Conservation (phyloP, 1,140 invertebrate species). For the Anoplolepis gracilipes region DNA sequence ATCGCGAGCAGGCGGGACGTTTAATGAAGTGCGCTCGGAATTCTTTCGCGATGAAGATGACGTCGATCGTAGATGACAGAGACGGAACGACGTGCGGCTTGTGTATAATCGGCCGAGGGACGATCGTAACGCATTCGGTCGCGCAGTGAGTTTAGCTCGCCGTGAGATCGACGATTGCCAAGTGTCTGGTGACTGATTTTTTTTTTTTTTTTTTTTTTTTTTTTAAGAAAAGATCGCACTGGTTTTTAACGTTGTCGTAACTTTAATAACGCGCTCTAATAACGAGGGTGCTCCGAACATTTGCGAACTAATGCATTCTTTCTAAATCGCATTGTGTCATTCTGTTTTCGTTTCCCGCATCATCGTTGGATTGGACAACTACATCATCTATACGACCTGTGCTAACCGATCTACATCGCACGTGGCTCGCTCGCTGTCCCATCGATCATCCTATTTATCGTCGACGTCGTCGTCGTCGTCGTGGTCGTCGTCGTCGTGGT, state of each 20-base stretch:
- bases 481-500: slow-evolving; percentile 57
- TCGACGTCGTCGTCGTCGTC: slow-evolving; percentile 70
- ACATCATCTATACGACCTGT: background rate
- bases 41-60: slow-evolving; percentile 46
- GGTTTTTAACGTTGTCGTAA: background rate
- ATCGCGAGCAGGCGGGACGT: background rate
- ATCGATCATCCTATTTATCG: slow-evolving; percentile 58
- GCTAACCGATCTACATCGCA: slow-evolving; percentile 37
- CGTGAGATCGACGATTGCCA: slow-evolving; percentile 74
- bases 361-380: slow-evolving; percentile 34
- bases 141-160: slow-evolving; percentile 55
- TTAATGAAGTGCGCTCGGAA: background rate
- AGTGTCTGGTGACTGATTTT: slow-evolving; percentile 75
- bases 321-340: slow-evolving; percentile 69
- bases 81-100: slow-evolving; percentile 63
- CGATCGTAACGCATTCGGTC: slow-evolving; percentile 50
- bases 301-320: background rate
- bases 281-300: background rate
- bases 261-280: slow-evolving; percentile 8
- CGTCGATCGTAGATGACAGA: slow-evolving; percentile 46
- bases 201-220: slow-evolving; percentile 3
- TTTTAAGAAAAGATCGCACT: background rate
- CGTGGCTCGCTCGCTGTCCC: slow-evolving; percentile 65
- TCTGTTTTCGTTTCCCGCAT: slow-evolving; percentile 56
- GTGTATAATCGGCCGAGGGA: slow-evolving; percentile 56